Evolutionary conservation across 2,113 vertebrate genomes (phyloP).

Genomic region (Leucosticte australis): DNA sequence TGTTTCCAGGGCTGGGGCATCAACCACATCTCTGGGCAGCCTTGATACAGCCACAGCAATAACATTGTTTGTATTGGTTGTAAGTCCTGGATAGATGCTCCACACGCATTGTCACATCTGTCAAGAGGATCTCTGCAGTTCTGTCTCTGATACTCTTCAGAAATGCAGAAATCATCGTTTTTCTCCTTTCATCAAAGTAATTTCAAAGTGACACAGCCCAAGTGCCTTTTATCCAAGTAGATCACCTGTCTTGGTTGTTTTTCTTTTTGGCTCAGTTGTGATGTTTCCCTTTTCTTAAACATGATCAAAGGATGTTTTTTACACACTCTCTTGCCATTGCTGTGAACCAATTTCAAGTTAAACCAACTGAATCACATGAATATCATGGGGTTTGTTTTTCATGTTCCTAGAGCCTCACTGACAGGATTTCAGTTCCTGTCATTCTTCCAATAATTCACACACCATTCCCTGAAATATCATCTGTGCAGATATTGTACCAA

Average conservation of each 20-base stretch:
- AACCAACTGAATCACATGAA: neutral
- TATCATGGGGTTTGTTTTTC: neutral
- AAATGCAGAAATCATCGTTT: neutral
- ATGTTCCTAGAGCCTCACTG: neutral
- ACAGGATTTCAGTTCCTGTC: neutral
- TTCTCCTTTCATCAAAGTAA: neutral
- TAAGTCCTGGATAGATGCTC: neutral
- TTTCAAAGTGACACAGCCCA: neutral
- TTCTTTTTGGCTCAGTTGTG: neutral
- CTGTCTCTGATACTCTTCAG: neutral
- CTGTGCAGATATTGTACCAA: neutral
- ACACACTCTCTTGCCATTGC: neutral
- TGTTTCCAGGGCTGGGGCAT: neutral
- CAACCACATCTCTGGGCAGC: neutral
- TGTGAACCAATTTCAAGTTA: neutral
- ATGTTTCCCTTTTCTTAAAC: neutral
- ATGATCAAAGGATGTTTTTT: neutral
- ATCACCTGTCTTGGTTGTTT: neutral
- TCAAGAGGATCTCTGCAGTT: neutral
- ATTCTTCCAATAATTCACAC: neutral
- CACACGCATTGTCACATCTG: neutral
- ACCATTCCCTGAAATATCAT: neutral
- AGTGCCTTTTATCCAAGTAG: neutral
- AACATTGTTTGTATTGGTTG: accelerated
- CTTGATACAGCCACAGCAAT: neutral